Base-by-base conservation (phyloP, 2,888 invertebrate genomes). In the Agriopis leucophaearia region DNA sequence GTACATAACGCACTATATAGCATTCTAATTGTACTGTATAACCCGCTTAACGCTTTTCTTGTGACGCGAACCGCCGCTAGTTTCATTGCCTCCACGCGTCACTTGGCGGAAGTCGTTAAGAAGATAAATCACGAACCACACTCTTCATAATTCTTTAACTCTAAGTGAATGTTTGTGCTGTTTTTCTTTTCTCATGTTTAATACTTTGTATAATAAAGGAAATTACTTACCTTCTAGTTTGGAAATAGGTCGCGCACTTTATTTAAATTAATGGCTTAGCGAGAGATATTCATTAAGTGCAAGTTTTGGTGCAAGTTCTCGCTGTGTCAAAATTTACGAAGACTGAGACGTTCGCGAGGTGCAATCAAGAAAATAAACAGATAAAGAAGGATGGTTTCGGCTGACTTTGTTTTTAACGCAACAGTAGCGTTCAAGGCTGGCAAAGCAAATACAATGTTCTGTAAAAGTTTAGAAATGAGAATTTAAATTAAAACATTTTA, bases 81-180 rank as follows among this genome's bases (percentile, higher is more conserved):
- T 63, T 72, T 62, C 51, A 48, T 74, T 63, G 69, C 75, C 75
- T 81, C 78, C 76, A 80, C 81, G 79, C 84, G 84, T 87, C 86
- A 86, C 87, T 80, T 81, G 81, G 82, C 83, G 89, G 86, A 91
- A 88, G 88, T 91, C 88, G 87, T 92, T 91, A 89, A 85, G 84
- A 91, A 90, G 90, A 92, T 88, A 88, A 89, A 91, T 90, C 83
- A 87, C 78, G 73, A 84, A 85, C 87, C 85, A 83, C 86, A 86
- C 81, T 83, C 80, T 82, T 77, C 80, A 80, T 88, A 90, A 90
- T 89, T 86, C 87, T 86, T 90, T 87, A 86, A 88, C 80, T 81
- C 80, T 83, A 81, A 85, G 80, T 83, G 75, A 81, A 84, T 81
- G 72, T 76, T 83, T 83, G 70, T 78, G 78, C 78, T 78, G 80